Percentiles rank a stretch among this genome's conserved stretches.
Conservation (phyloP, 2,113 vertebrate genomes). For the Mastomys coucha region DNA sequence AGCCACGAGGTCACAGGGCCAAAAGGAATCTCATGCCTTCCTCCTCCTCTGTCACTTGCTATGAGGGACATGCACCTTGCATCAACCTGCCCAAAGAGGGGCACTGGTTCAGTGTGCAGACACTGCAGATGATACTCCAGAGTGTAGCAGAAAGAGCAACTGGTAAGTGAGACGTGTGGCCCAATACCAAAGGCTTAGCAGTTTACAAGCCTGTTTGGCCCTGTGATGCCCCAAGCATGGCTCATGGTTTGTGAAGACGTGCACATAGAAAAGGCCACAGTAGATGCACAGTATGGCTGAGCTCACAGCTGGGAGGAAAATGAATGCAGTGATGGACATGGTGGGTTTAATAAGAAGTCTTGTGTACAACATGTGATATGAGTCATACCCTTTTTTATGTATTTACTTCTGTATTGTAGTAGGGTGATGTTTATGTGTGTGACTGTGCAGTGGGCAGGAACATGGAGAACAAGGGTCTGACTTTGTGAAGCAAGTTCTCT, state of each 20-base stretch:
- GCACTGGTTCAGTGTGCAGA: not conserved
- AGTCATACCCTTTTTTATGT: not conserved
- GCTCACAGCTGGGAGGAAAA: not conserved
- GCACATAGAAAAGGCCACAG: not conserved
- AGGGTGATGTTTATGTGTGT: not conserved
- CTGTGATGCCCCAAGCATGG: accelerated
- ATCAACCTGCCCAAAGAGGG: not conserved
- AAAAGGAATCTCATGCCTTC: not conserved
- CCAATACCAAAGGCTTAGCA: not conserved
- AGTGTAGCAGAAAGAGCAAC: not conserved
- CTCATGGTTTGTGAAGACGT: accelerated
- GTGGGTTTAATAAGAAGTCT: not conserved
- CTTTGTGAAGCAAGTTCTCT: not conserved
- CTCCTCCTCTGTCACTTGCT: not conserved
- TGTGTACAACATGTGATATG: not conserved
- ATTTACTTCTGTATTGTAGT: not conserved
- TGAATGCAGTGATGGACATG: accelerated
- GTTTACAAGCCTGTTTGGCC: too few relatives aligned
- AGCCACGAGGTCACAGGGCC: not conserved
- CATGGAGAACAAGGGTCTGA: not conserved
- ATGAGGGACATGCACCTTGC: not conserved
- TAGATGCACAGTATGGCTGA: accelerated
- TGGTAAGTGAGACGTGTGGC: not conserved
- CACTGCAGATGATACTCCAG: not conserved
- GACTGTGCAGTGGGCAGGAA: not conserved